phyloP scores from a whole-genome alignment of 2,113 vertebrate genomes.

The Struthidea cinerea region DNA sequence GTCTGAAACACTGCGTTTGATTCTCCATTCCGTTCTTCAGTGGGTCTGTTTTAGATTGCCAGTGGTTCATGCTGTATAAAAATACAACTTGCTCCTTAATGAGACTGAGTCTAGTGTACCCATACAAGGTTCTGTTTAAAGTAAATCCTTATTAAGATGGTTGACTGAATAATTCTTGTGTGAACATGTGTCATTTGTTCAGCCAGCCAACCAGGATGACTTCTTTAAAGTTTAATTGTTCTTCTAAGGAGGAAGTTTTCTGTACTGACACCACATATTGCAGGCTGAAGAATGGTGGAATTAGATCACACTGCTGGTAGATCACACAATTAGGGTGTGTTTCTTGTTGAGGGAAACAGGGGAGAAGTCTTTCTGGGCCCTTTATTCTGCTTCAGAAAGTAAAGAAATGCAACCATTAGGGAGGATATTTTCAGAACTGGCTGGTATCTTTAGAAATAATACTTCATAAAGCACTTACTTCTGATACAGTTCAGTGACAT shows the following conservation, averaged over 20 bases:
- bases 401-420: not conserved
- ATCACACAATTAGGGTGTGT: not conserved
- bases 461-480: constrained; percentile 1
- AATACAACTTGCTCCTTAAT: constrained; percentile 62
- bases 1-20: constrained; percentile 70
- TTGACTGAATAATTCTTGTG: constrained; percentile 64
- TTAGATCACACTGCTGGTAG: not conserved
- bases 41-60: constrained; percentile 72
- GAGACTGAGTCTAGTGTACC: constrained; percentile 68
- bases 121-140: constrained; percentile 69
- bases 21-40: constrained; percentile 70
- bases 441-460: not conserved
- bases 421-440: constrained; percentile 2
- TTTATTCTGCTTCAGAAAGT: constrained; percentile 9
- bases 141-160: constrained; percentile 68
- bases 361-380: not conserved
- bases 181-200: constrained; percentile 64
- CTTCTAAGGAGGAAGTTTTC: constrained; percentile 35
- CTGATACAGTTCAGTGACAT: constrained; percentile 34
- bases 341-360: not conserved
- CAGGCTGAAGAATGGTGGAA: not conserved
- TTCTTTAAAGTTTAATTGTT: constrained; percentile 31
- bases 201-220: constrained; percentile 37
- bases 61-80: constrained; percentile 69
- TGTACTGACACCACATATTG: not conserved